Conservation (phyloP, 1,140 invertebrate genomes). For the Cyrtorhinus lividipennis region DNA sequence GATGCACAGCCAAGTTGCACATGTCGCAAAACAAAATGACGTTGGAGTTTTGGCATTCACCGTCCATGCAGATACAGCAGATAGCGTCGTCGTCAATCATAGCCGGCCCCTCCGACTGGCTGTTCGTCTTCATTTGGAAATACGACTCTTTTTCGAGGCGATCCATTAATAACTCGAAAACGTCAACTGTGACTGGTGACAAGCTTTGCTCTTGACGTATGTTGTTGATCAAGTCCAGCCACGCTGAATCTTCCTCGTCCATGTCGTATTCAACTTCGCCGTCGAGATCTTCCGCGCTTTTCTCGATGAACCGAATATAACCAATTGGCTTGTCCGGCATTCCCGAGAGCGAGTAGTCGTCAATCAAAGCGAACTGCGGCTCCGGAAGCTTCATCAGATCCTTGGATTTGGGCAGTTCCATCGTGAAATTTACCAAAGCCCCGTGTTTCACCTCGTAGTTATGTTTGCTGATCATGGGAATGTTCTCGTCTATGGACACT, state of each 20-base stretch:
- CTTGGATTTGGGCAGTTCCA: constrained; percentile 22
- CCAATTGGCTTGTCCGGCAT: constrained; percentile 63
- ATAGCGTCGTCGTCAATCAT: constrained; percentile 95
- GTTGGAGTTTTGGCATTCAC: constrained; percentile 94
- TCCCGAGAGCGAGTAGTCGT: constrained; percentile 44
- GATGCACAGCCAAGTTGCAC: constrained; percentile 97
- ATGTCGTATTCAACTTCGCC: constrained; percentile 91
- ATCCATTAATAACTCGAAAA: constrained; percentile 91
- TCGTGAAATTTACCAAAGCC: neutral
- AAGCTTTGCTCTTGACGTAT: constrained; percentile 50
- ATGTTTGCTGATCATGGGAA: constrained; percentile 46
- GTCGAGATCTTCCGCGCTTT: constrained; percentile 84
- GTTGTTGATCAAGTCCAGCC: constrained; percentile 80
- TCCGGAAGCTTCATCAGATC: constrained; percentile 50
- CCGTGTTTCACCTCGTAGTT: constrained; percentile 33
- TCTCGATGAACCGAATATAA: constrained; percentile 72
- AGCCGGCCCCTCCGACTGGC: constrained; percentile 35
- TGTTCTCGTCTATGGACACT: constrained; percentile 41
- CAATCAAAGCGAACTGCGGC: constrained; percentile 62
- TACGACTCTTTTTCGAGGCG: constrained; percentile 94
- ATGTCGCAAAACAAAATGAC: constrained; percentile 97
- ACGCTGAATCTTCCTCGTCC: constrained; percentile 91
- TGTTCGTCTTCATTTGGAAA: constrained; percentile 58
- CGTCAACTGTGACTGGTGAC: constrained; percentile 59
- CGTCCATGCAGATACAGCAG: constrained; percentile 89